phyloP scores from a whole-genome alignment of 1,140 invertebrate species.

The Dufourea novaeangliae region DNA sequence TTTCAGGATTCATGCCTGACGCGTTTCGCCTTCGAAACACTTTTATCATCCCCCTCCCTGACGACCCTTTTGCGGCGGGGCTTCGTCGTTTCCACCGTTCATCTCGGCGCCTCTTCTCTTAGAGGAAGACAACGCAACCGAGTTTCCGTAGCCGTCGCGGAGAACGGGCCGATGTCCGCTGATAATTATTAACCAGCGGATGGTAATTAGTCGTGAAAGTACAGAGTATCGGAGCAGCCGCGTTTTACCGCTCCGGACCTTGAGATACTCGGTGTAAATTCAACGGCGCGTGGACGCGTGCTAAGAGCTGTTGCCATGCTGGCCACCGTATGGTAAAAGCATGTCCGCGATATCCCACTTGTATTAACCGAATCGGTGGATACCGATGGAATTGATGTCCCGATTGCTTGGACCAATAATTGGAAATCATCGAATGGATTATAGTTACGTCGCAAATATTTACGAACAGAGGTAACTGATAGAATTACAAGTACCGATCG shows the following conservation, averaged over 20 bases:
- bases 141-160: not conserved
- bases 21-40: constrained; percentile 54
- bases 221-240: not conserved
- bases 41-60: too few species aligned
- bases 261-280: not conserved
- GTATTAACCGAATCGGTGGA: too few species aligned
- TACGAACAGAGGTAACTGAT: too few species aligned
- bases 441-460: too few species aligned
- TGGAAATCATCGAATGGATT: too few species aligned
- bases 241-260: too few species aligned
- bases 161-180: not conserved
- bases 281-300: not conserved
- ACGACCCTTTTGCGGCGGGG: not conserved
- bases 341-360: too few species aligned
- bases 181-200: constrained; percentile 3
- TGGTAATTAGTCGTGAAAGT: constrained; percentile 4
- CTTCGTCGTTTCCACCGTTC: constrained; percentile 16
- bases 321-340: too few species aligned
- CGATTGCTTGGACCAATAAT: too few species aligned
- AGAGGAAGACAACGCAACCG: not conserved
- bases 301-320: not conserved
- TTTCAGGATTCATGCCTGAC: constrained; percentile 51
- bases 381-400: too few species aligned
- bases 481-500: too few species aligned
- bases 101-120: not conserved